Conservation (phyloP, 2,113 vertebrate species). For the Rhizomys pruinosus region DNA sequence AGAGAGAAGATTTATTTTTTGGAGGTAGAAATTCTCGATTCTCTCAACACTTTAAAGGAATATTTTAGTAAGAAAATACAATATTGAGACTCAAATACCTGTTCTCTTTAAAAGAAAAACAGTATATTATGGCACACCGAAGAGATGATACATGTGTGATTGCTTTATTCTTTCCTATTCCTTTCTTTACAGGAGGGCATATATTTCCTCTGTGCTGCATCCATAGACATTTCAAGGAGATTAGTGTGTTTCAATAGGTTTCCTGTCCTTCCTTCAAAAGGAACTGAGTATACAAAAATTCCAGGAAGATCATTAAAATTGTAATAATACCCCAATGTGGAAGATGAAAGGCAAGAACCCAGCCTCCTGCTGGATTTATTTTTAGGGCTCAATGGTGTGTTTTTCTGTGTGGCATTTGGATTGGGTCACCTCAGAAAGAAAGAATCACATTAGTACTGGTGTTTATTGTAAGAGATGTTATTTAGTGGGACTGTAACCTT, state of each 20-base stretch:
- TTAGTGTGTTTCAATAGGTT: constrained; percentile 69
- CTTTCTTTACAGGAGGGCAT: constrained; percentile 59
- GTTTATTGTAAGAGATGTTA: constrained; percentile 49
- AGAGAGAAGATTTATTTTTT: background rate
- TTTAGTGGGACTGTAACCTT: constrained; percentile 52
- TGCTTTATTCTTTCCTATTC: background rate
- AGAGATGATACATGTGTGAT: constrained; percentile 39
- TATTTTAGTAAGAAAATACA: constrained; percentile 38
- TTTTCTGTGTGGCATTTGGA: constrained; percentile 50
- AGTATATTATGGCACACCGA: constrained; percentile 52
- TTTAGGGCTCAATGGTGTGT: constrained; percentile 59
- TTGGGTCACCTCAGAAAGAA: constrained; percentile 57
- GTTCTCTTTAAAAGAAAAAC: constrained; percentile 50
- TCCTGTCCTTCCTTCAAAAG: constrained; percentile 70
- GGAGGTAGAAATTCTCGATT: background rate
- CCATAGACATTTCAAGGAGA: constrained; percentile 69
- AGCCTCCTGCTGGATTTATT: constrained; percentile 64
- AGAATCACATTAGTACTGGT: constrained; percentile 55
- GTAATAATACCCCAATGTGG: constrained; percentile 62
- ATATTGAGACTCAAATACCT: constrained; percentile 25
- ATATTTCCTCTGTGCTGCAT: constrained; percentile 58
- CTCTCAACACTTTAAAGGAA: constrained; percentile 52
- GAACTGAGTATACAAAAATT: constrained; percentile 62
- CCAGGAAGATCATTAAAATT: constrained; percentile 77
- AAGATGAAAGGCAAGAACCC: constrained; percentile 68